Percentiles rank a stretch among this genome's conserved stretches.
These are phyloP conservation scores for Podargus strigoides DNA, from an alignment of 2,797 vertebrate species.

Conservation along the genomic window DNA sequence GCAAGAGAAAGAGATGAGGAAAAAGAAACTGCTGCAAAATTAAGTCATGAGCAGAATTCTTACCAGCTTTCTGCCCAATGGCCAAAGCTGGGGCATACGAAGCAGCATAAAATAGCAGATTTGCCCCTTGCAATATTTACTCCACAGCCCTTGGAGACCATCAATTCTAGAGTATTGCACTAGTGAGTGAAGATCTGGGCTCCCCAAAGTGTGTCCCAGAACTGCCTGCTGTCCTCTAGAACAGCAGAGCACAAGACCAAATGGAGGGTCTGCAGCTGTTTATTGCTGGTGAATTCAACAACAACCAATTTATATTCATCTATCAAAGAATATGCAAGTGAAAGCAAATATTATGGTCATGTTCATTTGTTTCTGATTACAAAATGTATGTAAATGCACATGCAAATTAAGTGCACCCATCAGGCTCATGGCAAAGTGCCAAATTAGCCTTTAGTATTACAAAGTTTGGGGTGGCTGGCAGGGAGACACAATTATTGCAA, in stretches of 20 bases:
- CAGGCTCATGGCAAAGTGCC: conserved; percentile 64
- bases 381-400: conserved; percentile 71
- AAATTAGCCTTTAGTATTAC: neutral
- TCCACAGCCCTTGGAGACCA: neutral
- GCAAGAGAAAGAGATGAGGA: neutral
- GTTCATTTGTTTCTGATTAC: conserved; percentile 72
- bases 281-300: conserved; percentile 24
- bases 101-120: neutral
- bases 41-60: neutral
- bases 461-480: neutral
- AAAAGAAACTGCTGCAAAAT: neutral
- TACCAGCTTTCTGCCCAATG: neutral
- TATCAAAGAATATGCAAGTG: conserved; percentile 55
- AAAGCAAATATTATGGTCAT: conserved; percentile 68
- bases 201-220: neutral
- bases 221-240: neutral
- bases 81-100: neutral
- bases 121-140: neutral
- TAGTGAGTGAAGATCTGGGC: neutral
- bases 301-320: conserved; percentile 48
- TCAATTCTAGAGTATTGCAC: neutral
- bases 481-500: neutral
- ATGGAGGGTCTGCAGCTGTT: conserved; percentile 2
- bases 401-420: conserved; percentile 56
- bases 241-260: neutral